Evolutionary conservation across 1,140 invertebrate species (phyloP).

Genomic region (Lordiphosa mommai): DNA sequence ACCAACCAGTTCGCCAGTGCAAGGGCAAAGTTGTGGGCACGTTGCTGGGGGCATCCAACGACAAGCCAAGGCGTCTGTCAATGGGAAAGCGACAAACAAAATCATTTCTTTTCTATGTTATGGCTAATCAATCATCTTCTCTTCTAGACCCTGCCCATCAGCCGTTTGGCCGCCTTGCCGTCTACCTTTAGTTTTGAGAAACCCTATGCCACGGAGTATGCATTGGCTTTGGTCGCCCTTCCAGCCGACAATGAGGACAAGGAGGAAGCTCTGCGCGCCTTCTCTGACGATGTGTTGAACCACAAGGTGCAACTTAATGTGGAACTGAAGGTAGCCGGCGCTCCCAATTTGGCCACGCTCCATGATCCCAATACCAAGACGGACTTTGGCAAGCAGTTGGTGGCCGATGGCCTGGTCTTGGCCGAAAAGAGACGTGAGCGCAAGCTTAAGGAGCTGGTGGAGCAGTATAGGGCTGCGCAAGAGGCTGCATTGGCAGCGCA

Average conservation of each 20-base stretch:
- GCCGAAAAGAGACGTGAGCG: slow-evolving; percentile 90
- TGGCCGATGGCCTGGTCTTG: slow-evolving; percentile 92
- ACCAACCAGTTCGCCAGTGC: slow-evolving; percentile 7
- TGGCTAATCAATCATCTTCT: neutral
- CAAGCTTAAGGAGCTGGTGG: slow-evolving; percentile 89
- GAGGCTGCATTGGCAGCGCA: slow-evolving; percentile 91
- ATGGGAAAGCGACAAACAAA: slow-evolving; percentile 32
- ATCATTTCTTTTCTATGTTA: neutral
- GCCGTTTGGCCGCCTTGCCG: slow-evolving; percentile 88
- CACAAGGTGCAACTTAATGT: slow-evolving; percentile 87
- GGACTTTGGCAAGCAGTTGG: slow-evolving; percentile 91
- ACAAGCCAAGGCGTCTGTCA: slow-evolving; percentile 17
- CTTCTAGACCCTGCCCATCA: slow-evolving; percentile 80
- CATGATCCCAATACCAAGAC: slow-evolving; percentile 86
- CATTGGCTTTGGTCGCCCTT: slow-evolving; percentile 89
- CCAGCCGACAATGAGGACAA: slow-evolving; percentile 92
- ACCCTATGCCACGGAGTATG: slow-evolving; percentile 92
- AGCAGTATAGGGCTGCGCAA: slow-evolving; percentile 91
- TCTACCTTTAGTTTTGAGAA: slow-evolving; percentile 87
- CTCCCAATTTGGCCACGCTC: slow-evolving; percentile 86
- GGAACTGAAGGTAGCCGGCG: slow-evolving; percentile 82
- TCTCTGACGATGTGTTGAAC: slow-evolving; percentile 85
- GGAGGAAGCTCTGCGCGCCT: slow-evolving; percentile 86
- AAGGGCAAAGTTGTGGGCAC: slow-evolving; percentile 3
- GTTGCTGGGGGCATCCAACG: slow-evolving; percentile 45